phyloP scores from a whole-genome alignment of 1,140 invertebrate genomes.

The Drosophila kanapiae region DNA sequence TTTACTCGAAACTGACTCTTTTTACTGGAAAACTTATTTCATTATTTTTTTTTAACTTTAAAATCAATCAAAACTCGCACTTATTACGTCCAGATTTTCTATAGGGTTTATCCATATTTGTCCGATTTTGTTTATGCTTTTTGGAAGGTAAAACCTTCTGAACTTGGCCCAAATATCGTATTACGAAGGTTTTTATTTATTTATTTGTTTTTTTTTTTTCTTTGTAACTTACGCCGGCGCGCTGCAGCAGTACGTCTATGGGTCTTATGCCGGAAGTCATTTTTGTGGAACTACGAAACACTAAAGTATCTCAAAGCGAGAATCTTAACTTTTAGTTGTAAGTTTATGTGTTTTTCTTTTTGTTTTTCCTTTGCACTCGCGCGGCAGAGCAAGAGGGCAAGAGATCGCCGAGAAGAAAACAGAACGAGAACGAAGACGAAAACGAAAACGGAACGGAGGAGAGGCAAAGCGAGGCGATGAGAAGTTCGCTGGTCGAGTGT shows the following conservation, averaged over 20 bases:
- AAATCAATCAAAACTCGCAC: not conserved
- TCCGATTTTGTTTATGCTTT: not conserved
- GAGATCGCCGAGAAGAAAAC: slow-evolving; percentile 19
- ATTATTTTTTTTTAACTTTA: not conserved
- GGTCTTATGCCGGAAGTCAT: slow-evolving; percentile 75
- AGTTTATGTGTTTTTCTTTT: slow-evolving; percentile 30
- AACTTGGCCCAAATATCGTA: slow-evolving; percentile 64
- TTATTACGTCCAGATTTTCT: not conserved
- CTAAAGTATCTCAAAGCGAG: slow-evolving; percentile 24
- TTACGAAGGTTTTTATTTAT: slow-evolving; percentile 14
- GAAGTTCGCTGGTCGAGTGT: slow-evolving; percentile 71
- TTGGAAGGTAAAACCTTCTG: slow-evolving; percentile 6
- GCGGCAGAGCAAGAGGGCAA: slow-evolving; percentile 14
- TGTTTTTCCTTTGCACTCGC: slow-evolving; percentile 23
- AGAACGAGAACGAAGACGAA: slow-evolving; percentile 24
- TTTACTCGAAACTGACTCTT: not conserved
- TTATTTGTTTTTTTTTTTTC: slow-evolving; percentile 1
- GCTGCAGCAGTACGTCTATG: slow-evolving; percentile 79
- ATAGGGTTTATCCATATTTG: not conserved
- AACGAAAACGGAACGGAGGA: slow-evolving; percentile 15
- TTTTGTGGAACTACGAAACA: slow-evolving; percentile 25
- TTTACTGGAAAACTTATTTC: not conserved
- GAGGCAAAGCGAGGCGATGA: slow-evolving; percentile 15
- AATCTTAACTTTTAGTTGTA: slow-evolving; percentile 14
- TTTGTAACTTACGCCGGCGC: slow-evolving; percentile 84